These are phyloP conservation scores for Drosophila nr. perissopoda DNA, from an alignment of 2,888 invertebrate genomes.

Conservation along the genomic window DNA sequence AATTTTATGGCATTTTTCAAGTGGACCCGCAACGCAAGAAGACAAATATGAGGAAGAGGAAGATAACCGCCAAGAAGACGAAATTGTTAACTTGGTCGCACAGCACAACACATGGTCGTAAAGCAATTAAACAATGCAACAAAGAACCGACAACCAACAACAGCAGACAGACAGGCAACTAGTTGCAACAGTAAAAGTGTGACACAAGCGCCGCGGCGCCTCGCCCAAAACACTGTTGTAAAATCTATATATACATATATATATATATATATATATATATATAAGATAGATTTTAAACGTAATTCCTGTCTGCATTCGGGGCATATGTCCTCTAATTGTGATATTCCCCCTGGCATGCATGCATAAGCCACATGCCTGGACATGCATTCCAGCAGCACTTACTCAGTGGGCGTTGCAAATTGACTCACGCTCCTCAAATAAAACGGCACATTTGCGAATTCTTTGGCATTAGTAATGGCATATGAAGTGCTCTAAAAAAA, in stretches of 20 bases:
- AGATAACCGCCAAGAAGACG: constrained; percentile 16
- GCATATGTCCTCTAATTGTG: not conserved
- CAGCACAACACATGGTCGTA: constrained; percentile 65
- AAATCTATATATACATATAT: not conserved
- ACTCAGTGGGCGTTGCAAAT: constrained; percentile 1
- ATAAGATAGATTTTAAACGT: not conserved
- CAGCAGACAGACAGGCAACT: constrained; percentile 2
- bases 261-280: no score
- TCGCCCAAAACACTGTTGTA: constrained; percentile 11
- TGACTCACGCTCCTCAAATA: constrained; percentile 4
- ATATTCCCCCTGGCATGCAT: not conserved
- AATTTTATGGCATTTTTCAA: constrained; percentile 61
- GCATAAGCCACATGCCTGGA: not conserved
- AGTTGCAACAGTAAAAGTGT: constrained; percentile 4
- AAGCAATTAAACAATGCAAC: constrained; percentile 62
- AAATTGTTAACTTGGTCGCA: constrained; percentile 66
- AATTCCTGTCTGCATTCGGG: not conserved
- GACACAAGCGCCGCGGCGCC: constrained; percentile 55
- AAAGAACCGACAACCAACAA: constrained; percentile 17
- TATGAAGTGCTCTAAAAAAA: not conserved
- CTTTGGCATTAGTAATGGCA: not conserved
- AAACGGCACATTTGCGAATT: not conserved
- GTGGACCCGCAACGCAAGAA: constrained; percentile 38
- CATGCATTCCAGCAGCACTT: not conserved
- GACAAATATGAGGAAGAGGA: constrained; percentile 1